Evolutionary conservation across 2,888 invertebrate species (phyloP).

Genomic region (Seira sanloemensis): DNA sequence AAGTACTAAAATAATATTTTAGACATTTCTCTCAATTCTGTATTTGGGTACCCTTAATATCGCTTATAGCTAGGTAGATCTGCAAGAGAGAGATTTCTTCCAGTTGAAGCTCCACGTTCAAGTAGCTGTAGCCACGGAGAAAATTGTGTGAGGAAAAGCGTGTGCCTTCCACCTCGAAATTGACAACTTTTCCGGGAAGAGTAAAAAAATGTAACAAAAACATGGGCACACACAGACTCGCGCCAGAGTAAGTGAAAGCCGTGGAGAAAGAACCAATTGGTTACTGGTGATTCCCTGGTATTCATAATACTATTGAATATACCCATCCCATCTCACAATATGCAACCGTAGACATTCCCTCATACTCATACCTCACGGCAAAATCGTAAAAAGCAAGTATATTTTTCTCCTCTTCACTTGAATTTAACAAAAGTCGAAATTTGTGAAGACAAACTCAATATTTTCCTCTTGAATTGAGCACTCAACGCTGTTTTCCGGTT

Average conservation of each 20-base stretch:
- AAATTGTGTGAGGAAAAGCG: neutral
- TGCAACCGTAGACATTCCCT: too few relatives aligned
- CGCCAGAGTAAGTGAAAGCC: neutral
- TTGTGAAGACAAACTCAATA: neutral
- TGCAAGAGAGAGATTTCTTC: slow-evolving; percentile 35
- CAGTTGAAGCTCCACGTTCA: slow-evolving; percentile 24
- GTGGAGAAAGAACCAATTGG: neutral
- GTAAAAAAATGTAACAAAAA: neutral
- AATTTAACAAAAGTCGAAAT: too few relatives aligned
- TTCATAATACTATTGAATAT: neutral
- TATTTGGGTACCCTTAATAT: too few relatives aligned
- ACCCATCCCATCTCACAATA: too few relatives aligned
- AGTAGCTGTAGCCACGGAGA: neutral
- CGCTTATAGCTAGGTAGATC: too few relatives aligned
- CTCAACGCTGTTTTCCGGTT: slow-evolving; percentile 54
- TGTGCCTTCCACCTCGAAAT: slow-evolving; percentile 28
- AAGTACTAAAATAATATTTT: too few relatives aligned
- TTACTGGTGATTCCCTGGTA: neutral
- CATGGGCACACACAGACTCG: neutral
- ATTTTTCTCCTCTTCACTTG: too few relatives aligned
- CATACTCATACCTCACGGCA: too few relatives aligned
- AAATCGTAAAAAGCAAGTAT: too few relatives aligned
- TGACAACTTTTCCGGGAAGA: slow-evolving; percentile 35
- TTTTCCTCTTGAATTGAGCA: slow-evolving; percentile 5
- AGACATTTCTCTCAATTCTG: too few relatives aligned